Evolutionary conservation across 2,113 vertebrate genomes (phyloP).

Genomic region (Cercocebus atys): DNA sequence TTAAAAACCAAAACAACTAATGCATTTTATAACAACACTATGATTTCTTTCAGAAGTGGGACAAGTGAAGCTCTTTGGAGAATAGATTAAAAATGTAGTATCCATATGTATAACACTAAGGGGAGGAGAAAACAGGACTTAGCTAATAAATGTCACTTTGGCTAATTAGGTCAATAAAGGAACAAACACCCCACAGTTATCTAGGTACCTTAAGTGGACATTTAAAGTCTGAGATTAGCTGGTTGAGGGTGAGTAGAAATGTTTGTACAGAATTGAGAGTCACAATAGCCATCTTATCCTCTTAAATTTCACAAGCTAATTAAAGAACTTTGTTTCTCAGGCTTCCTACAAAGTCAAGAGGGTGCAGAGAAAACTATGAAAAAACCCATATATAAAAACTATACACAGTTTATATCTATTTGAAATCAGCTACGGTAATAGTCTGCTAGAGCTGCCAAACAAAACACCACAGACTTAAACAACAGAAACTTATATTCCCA

Average conservation of each 20-base stretch:
- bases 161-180: background rate
- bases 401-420: background rate
- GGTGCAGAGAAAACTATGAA: background rate
- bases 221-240: background rate
- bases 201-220: background rate
- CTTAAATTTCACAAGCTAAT: background rate
- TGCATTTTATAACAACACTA: background rate
- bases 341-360: background rate
- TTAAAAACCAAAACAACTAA: constrained; percentile 37
- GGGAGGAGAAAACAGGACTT: no score
- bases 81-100: background rate
- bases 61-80: background rate
- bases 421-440: background rate
- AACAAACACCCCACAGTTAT: background rate
- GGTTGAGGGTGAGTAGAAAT: background rate
- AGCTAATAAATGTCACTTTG: background rate
- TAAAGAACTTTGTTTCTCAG: background rate
- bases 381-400: background rate
- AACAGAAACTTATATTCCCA: background rate
- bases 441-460: background rate
- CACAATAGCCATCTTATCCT: background rate
- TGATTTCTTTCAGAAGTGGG: background rate
- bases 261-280: background rate
- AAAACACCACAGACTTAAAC: background rate
- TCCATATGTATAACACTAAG: background rate